Conservation (phyloP, 1,140 invertebrate species). For the Coenobita brevimanus region DNA sequence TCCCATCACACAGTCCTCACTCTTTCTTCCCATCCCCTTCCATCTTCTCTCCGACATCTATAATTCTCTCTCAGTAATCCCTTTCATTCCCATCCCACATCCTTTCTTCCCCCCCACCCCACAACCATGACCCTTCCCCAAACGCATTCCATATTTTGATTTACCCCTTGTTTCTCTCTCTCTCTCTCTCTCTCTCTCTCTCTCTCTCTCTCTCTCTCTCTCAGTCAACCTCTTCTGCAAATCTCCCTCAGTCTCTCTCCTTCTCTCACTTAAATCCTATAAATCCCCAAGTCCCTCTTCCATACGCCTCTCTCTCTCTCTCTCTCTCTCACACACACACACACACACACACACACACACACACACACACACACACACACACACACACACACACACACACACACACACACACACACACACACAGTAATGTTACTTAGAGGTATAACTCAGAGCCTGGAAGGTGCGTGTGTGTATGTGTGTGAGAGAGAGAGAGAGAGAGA, state of each 20-base stretch:
- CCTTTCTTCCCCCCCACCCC: no score
- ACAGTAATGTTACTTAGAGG: no score
- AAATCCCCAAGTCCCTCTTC: background rate
- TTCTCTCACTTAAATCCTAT: no score
- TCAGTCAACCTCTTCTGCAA: background rate
- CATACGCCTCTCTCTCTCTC: background rate
- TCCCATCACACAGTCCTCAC: background rate
- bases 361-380: no score
- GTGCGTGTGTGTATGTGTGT: no score
- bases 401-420: background rate
- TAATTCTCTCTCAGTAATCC: background rate
- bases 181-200: background rate
- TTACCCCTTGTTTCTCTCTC: background rate
- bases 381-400: no score
- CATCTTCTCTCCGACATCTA: background rate
- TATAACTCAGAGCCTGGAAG: no score
- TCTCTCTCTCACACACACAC: background rate
- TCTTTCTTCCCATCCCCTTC: background rate
- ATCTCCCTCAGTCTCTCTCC: background rate
- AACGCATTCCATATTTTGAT: background rate
- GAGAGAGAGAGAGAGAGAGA: background rate
- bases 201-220: constrained; percentile 32
- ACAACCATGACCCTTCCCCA: background rate
- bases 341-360: no score
- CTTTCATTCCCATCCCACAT: no score